Evolutionary conservation across 2,113 vertebrate genomes (phyloP), one percentile per base, ranked within the genome.

Genomic region (Eolophus roseicapilla): DNA sequence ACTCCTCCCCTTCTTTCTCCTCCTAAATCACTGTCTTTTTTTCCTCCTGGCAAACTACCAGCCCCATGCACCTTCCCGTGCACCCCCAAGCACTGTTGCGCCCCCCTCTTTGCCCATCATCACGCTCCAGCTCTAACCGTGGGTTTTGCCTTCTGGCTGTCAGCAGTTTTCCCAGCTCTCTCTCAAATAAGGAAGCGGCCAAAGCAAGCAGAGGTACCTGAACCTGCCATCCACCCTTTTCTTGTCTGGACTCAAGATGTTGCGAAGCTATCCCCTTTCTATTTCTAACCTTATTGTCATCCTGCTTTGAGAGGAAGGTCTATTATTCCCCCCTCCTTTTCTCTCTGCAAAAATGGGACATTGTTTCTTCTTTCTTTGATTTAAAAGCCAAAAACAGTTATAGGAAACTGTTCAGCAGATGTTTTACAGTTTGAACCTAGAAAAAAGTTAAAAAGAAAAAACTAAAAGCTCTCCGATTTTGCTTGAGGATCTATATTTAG

Each of bases 331-430:
- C 95, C 91, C 95, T 91, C 81, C 93, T 92, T 95, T 96, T 96
- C 93, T 97, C 96, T 90, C 97, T 96, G 85, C 97, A 97, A 97
- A 98, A 98, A 97, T 94, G 96, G 96, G 97, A 96, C 98, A 98
- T 98, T 98, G 98, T 98, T 98, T 97, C 97, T 97, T 89, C 86
- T 78, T 86, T 97, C 98, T 98, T 98, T 98, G 98, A 98, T 98
- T 98, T 97, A 97, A 98, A 97, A 98, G 97, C 98, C 98, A 98
- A 98, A 98, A 98, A 98, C 98, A 97, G 97, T 98, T 98, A 98
- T 98, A 98, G 98, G 98, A 98, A 98, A 98, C 98, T 98, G 97
- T 98, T 98, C 97, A 97, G 98, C 98, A 98, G 98, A 98, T 98
- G 98, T 98, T 98, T 97, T 97, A 97, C 93, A 96, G 97, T 92